Conservation (phyloP, 2,888 invertebrate genomes). For the Macrosiphum euphorbiae region DNA sequence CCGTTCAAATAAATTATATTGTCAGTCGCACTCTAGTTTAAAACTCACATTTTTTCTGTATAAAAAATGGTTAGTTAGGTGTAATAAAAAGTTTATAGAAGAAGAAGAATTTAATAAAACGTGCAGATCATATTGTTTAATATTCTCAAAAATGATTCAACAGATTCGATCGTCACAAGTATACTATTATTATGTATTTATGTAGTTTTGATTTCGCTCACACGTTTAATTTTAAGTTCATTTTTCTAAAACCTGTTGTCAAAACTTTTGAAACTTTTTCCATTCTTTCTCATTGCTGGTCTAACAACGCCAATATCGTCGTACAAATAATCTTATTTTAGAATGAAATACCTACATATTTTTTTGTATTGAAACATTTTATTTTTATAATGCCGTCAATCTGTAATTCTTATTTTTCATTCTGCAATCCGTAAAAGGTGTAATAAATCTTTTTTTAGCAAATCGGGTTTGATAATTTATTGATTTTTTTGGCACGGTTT, state of each 20-base stretch:
- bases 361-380: background rate
- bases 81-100: background rate
- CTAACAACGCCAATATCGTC: background rate
- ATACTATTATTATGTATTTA: too few relatives aligned
- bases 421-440: background rate
- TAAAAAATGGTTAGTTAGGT: background rate
- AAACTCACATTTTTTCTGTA: background rate
- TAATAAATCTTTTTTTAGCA: background rate
- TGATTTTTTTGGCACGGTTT: background rate
- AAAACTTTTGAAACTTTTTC: background rate
- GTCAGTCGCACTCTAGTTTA: background rate
- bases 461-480: background rate
- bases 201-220: background rate
- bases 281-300: background rate
- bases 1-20: background rate
- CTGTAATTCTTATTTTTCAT: background rate
- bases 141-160: background rate
- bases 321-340: background rate
- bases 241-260: background rate
- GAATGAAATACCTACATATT: background rate
- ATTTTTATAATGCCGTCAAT: background rate
- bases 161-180: background rate
- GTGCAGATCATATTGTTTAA: background rate
- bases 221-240: background rate
- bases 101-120: background rate